These are phyloP conservation scores for Craniophora ligustri DNA, from an alignment of 2,888 invertebrate species.

Conservation along the genomic window DNA sequence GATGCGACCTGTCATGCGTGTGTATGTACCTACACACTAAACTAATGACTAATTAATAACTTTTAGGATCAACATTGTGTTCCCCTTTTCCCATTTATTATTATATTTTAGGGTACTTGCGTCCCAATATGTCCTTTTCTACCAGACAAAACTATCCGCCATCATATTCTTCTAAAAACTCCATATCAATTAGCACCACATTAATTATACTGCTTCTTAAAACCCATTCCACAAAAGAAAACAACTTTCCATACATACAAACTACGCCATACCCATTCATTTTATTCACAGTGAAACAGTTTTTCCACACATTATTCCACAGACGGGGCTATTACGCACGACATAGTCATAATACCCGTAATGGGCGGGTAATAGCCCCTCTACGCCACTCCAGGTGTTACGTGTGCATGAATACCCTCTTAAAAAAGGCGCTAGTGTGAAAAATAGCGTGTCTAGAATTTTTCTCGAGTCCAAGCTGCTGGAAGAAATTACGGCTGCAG, in stretches of 20 bases:
- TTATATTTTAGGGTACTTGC: too few relatives aligned
- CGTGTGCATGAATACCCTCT: conserved; percentile 70
- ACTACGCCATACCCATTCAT: conserved; percentile 26
- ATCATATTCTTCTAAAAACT: too few relatives aligned
- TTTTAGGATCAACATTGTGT: too few relatives aligned
- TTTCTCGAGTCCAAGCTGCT: conserved; percentile 30
- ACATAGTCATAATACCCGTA: conserved; percentile 61
- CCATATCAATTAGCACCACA: not conserved
- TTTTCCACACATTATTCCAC: conserved; percentile 68
- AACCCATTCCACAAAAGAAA: not conserved
- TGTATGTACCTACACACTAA: too few relatives aligned
- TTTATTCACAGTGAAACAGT: conserved; percentile 34
- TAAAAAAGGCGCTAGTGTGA: conserved; percentile 61
- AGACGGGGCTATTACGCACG: conserved; percentile 60
- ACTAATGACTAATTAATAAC: too few relatives aligned
- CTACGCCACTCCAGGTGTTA: conserved; percentile 62
- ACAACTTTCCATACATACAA: not conserved
- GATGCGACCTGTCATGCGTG: too few relatives aligned
- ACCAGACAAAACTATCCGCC: not conserved
- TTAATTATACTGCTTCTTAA: not conserved
- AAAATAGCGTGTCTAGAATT: conserved; percentile 54
- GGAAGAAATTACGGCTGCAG: conserved; percentile 29
- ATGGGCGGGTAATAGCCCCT: conserved; percentile 67
- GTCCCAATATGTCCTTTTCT: too few relatives aligned
- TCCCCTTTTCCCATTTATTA: too few relatives aligned